Percentiles rank a stretch among this genome's conserved stretches.
Evolutionary conservation across 1,140 invertebrate species (phyloP).

Genomic region (Brachionus sp.): DNA sequence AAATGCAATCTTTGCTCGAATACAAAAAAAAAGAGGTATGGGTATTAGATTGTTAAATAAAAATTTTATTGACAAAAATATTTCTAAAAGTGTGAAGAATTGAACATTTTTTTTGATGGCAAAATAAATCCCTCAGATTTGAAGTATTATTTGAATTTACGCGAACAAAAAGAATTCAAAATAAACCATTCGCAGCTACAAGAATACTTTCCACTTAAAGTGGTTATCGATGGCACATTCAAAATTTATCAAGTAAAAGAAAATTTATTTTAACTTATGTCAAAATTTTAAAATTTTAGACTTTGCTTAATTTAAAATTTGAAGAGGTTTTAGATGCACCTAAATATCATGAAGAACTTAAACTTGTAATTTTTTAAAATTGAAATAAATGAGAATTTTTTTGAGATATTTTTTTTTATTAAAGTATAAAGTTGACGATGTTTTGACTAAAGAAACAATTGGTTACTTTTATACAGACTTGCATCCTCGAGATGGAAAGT

Average conservation of each 20-base stretch:
- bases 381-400: neutral
- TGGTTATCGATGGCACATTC: conserved; percentile 62
- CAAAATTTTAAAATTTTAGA: conserved; percentile 48
- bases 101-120: conserved; percentile 58
- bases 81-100: conserved; percentile 59
- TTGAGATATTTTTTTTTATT: neutral
- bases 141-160: conserved; percentile 61
- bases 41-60: neutral
- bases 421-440: conserved; percentile 61
- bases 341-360: conserved; percentile 63
- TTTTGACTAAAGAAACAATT: conserved; percentile 53
- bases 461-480: conserved; percentile 65
- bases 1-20: conserved; percentile 58
- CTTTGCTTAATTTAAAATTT: conserved; percentile 61
- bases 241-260: conserved; percentile 61
- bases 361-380: conserved; percentile 56
- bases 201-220: conserved; percentile 63
- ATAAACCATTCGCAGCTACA: conserved; percentile 63
- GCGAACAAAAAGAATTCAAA: conserved; percentile 62
- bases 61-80: neutral
- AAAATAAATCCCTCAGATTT: conserved; percentile 62
- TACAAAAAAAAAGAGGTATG: conserved; percentile 62
- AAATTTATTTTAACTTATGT: neutral
- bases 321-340: conserved; percentile 56
- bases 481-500: conserved; percentile 63